These are phyloP conservation scores for Exephanes ischioxanthus DNA, from an alignment of 2,888 invertebrate species.

Conservation along the genomic window DNA sequence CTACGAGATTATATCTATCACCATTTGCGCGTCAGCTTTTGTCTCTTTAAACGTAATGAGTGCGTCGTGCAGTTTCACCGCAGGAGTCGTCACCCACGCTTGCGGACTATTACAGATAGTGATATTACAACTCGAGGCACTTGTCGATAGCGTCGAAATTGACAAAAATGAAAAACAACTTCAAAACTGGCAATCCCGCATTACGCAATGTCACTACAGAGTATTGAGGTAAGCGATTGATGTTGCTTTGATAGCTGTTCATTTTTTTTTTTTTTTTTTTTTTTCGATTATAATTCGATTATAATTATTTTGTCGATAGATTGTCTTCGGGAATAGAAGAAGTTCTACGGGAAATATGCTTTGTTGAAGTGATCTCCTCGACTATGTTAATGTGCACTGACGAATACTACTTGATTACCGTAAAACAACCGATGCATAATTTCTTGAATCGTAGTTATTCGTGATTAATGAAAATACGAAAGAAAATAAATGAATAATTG, in stretches of 20 bases:
- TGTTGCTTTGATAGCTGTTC: background rate
- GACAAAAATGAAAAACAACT: background rate
- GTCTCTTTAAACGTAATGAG: slow-evolving; percentile 41
- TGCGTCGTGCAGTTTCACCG: slow-evolving; percentile 69
- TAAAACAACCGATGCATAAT: no score
- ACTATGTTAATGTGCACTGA: slow-evolving; percentile 79
- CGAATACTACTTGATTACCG: slow-evolving; percentile 76
- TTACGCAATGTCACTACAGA: slow-evolving; percentile 27
- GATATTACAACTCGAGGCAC: slow-evolving; percentile 63
- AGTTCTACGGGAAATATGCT: slow-evolving; percentile 73
- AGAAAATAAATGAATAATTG: no score
- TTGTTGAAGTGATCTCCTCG: slow-evolving; percentile 77
- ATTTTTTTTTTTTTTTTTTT: no score
- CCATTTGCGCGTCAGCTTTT: slow-evolving; percentile 70
- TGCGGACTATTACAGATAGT: slow-evolving; percentile 74
- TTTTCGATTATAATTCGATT: no score
- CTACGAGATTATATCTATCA: slow-evolving; percentile 69
- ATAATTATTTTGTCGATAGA: no score
- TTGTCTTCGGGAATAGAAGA: slow-evolving; percentile 67
- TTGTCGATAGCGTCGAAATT: slow-evolving; percentile 50
- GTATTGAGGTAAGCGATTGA: slow-evolving; percentile 3
- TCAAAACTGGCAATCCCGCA: background rate
- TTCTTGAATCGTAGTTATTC: no score
- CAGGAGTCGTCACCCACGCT: slow-evolving; percentile 71
- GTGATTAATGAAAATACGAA: no score